Percentiles rank a stretch among this genome's conserved stretches.
Evolutionary conservation across 2,113 vertebrate genomes (phyloP).

Genomic region (Corynorhinus townsendii): DNA sequence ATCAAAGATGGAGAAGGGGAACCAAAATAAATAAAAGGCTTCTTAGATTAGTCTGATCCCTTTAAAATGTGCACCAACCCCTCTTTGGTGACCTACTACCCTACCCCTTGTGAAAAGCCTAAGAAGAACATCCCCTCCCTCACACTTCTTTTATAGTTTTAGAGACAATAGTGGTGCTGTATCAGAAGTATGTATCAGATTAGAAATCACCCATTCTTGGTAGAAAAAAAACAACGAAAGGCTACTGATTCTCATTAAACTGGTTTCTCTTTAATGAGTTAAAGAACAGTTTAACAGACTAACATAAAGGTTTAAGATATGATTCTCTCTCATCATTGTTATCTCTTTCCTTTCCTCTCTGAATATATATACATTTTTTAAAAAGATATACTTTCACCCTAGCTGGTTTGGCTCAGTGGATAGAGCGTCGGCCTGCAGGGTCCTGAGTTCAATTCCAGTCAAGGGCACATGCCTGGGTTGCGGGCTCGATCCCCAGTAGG

Average conservation of each 20-base stretch:
- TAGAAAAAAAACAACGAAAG: not conserved
- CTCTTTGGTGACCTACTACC: not conserved
- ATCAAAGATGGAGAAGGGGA: not conserved
- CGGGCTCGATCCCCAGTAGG: too few species aligned
- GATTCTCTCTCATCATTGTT: too few species aligned
- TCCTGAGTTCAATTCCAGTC: too few species aligned
- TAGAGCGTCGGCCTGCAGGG: too few species aligned
- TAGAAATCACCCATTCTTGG: not conserved
- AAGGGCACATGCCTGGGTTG: too few species aligned
- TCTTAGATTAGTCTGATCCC: not conserved
- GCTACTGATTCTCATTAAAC: not conserved
- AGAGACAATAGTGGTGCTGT: not conserved
- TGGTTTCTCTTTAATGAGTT: not conserved
- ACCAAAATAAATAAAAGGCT: not conserved
- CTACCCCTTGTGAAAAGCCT: not conserved
- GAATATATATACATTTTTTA: too few species aligned
- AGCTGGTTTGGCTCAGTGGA: too few species aligned
- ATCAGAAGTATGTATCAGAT: not conserved
- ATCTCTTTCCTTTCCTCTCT: too few species aligned
- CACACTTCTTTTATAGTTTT: not conserved
- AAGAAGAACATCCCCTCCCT: not conserved
- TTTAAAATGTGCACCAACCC: not conserved
- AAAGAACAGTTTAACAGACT: not conserved
- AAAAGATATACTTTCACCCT: too few species aligned
- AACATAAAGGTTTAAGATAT: not conserved